These are phyloP conservation scores for Orcinus orca DNA, from an alignment of 2,113 vertebrate genomes.

Conservation along the genomic window DNA sequence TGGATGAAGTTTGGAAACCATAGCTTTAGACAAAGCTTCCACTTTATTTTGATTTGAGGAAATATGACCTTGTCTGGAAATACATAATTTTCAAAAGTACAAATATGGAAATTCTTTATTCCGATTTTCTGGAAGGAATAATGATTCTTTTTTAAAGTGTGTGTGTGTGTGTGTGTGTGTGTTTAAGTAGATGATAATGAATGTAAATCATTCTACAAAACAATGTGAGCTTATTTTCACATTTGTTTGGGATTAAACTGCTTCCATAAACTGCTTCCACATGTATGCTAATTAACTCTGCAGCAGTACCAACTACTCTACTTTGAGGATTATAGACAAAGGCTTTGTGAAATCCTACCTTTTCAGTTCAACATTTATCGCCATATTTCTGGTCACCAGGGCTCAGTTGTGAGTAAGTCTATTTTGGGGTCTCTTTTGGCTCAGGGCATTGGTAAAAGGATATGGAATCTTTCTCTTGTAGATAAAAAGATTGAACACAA, in stretches of 20 bases:
- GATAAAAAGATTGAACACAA: constrained; percentile 47
- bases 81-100: constrained; percentile 69
- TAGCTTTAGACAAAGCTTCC: constrained; percentile 31
- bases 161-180: not conserved
- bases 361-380: constrained; percentile 71
- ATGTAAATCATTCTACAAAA: constrained; percentile 83
- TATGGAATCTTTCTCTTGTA: not conserved
- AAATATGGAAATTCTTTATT: constrained; percentile 77
- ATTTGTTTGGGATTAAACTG: constrained; percentile 85
- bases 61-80: constrained; percentile 71
- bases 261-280: constrained; percentile 83
- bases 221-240: constrained; percentile 85
- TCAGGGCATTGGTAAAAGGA: not conserved
- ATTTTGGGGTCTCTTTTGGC: constrained; percentile 19
- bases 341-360: constrained; percentile 73
- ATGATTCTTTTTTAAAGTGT: constrained; percentile 70
- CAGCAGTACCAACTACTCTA: constrained; percentile 73
- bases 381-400: constrained; percentile 45
- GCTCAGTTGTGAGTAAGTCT: constrained; percentile 42
- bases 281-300: constrained; percentile 84
- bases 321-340: constrained; percentile 79
- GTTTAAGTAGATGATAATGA: constrained; percentile 84
- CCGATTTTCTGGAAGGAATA: constrained; percentile 79
- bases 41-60: constrained; percentile 66
- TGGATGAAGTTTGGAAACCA: constrained; percentile 24